These are phyloP conservation scores for Drosophila maculinotata DNA, from an alignment of 2,888 invertebrate species.

Conservation along the genomic window DNA sequence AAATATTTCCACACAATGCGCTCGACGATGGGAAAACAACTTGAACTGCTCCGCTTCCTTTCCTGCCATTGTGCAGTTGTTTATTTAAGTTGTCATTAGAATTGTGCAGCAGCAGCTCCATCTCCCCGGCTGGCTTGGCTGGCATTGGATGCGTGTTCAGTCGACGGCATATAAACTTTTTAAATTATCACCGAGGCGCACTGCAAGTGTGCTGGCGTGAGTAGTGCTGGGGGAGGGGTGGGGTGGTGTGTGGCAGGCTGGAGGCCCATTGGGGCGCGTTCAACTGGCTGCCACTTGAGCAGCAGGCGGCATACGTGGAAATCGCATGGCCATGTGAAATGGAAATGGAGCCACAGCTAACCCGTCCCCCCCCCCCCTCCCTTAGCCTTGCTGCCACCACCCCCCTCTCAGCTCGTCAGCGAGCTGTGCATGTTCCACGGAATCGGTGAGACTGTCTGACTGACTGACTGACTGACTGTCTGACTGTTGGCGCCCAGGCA, in stretches of 20 bases:
- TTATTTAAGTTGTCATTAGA: constrained; percentile 80
- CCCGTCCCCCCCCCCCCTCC: not conserved
- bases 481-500: constrained; percentile 58
- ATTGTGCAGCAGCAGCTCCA: constrained; percentile 61
- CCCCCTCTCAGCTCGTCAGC: not conserved
- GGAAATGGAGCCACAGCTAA: constrained; percentile 46
- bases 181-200: constrained; percentile 75
- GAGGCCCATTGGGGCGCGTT: constrained; percentile 60
- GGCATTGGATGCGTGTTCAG: constrained; percentile 33
- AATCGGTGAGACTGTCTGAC: constrained; percentile 18
- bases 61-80: constrained; percentile 58
- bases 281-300: constrained; percentile 72
- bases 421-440: constrained; percentile 35
- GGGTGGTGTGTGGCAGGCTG: not conserved
- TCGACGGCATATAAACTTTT: constrained; percentile 73
- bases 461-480: constrained; percentile 17
- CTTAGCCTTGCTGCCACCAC: no score
- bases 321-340: constrained; percentile 74
- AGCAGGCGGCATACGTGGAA: constrained; percentile 66
- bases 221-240: constrained; percentile 5
- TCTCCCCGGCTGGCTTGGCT: constrained; percentile 23
- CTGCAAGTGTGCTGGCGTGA: constrained; percentile 34
- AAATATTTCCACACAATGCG: constrained; percentile 76
- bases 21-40: constrained; percentile 63
- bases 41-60: constrained; percentile 31